Evolutionary conservation across 2,797 vertebrate species (phyloP).

Genomic region (Gephyroberyx darwinii): DNA sequence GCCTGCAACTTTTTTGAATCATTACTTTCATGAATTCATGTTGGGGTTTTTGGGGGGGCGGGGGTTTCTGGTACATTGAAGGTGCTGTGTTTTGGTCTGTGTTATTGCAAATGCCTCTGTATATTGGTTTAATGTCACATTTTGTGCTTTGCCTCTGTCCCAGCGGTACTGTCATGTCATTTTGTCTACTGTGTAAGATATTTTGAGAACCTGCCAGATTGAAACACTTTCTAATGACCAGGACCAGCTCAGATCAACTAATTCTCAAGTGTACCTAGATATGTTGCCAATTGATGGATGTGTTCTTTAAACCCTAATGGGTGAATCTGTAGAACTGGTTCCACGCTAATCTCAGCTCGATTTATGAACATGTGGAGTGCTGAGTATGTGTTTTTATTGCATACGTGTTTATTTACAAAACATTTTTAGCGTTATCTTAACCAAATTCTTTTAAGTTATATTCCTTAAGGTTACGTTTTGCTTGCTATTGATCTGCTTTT

Average conservation of each 20-base stretch:
- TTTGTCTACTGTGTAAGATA: slow-evolving; percentile 8
- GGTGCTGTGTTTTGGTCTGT: background rate
- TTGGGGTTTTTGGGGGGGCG: background rate
- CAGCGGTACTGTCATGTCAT: slow-evolving; percentile 1
- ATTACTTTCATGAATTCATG: too few species aligned
- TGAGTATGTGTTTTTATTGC: background rate
- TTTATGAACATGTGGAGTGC: background rate
- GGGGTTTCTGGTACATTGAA: background rate
- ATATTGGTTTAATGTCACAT: slow-evolving; percentile 1
- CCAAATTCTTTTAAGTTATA: background rate
- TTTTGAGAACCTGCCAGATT: background rate
- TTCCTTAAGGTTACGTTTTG: too few species aligned
- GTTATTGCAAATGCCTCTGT: background rate
- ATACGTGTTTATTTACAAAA: background rate
- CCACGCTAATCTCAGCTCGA: background rate
- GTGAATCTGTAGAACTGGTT: background rate
- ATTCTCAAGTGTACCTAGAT: background rate
- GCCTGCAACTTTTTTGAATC: too few species aligned
- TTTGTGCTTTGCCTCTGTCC: slow-evolving; percentile 21
- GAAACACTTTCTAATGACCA: background rate
- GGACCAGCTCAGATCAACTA: background rate
- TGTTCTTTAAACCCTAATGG: background rate
- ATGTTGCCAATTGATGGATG: background rate
- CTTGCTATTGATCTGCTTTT: background rate
- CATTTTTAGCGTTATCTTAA: background rate